A percentile compares a stretch with the other conserved stretches of the same genome.
Conservation (phyloP, 2,797 vertebrate genomes). For the Macrochelys suwanniensis region DNA sequence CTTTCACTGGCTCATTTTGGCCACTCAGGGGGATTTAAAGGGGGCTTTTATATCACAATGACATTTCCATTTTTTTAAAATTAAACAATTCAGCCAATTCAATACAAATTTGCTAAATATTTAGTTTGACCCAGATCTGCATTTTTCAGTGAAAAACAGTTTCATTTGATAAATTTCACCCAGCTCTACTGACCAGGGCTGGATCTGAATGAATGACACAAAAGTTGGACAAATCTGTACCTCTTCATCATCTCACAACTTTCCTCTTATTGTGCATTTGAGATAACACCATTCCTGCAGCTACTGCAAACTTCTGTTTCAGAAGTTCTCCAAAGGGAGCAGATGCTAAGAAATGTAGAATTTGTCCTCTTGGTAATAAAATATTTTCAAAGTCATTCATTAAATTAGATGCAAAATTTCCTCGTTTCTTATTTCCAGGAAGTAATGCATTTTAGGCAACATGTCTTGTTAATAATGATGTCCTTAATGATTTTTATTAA, state of each 20-base stretch:
- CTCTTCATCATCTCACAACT: neutral
- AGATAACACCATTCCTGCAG: neutral
- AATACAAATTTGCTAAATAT: neutral
- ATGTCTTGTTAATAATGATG: conserved; percentile 78
- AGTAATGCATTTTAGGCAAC: conserved; percentile 78
- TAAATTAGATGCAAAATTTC: conserved; percentile 77
- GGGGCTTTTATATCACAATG: conserved; percentile 10
- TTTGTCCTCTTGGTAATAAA: conserved; percentile 64
- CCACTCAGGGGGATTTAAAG: conserved; percentile 9
- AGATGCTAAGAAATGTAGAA: neutral
- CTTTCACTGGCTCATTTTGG: conserved; percentile 44
- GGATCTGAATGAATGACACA: neutral
- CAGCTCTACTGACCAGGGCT: neutral
- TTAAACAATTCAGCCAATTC: neutral
- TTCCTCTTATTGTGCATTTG: neutral
- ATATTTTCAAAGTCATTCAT: conserved; percentile 64
- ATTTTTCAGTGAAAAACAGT: neutral
- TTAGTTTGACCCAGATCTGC: neutral
- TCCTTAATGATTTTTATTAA: conserved; percentile 53
- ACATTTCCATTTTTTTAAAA: neutral
- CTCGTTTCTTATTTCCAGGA: conserved; percentile 77
- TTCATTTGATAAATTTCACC: neutral
- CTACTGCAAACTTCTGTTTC: neutral
- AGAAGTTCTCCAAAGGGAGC: conserved; percentile 55
- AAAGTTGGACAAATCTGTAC: neutral